phyloP scores from a whole-genome alignment of 2,113 vertebrate genomes.

The Ceratotherium simum region DNA sequence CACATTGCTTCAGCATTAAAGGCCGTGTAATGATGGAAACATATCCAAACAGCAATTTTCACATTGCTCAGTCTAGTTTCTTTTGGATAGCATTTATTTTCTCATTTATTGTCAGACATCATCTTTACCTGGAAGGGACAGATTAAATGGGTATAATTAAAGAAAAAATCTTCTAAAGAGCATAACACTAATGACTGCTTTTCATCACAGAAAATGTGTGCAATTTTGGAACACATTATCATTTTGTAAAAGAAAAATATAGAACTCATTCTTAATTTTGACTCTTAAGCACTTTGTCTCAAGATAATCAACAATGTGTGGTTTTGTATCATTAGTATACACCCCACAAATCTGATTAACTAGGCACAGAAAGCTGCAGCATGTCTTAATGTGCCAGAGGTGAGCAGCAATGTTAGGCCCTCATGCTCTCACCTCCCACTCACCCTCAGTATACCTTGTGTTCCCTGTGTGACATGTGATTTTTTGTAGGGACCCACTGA shows the following conservation, averaged over 20 bases:
- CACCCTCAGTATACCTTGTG: background rate
- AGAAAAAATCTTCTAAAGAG: background rate
- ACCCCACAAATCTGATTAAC: background rate
- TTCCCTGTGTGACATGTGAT: background rate
- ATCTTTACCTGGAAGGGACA: background rate
- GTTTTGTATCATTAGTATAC: background rate
- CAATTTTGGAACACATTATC: background rate
- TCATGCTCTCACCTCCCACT: background rate
- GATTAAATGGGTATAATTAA: background rate
- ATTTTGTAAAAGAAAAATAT: slow-evolving; percentile 17
- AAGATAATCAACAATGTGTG: background rate
- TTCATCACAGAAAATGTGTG: background rate
- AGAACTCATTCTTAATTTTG: background rate
- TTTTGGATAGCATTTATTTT: slow-evolving; percentile 30
- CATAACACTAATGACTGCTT: background rate
- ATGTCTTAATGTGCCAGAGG: background rate
- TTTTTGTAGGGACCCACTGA: background rate
- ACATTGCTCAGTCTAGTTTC: background rate
- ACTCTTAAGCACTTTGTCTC: background rate
- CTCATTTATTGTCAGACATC: background rate
- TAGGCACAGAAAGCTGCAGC: background rate
- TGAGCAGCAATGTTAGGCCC: background rate
- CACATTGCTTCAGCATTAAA: background rate
- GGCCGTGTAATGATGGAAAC: background rate
- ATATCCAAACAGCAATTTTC: background rate